phyloP scores from a whole-genome alignment of 2,113 vertebrate genomes.

The Thunnus maccoyii region DNA sequence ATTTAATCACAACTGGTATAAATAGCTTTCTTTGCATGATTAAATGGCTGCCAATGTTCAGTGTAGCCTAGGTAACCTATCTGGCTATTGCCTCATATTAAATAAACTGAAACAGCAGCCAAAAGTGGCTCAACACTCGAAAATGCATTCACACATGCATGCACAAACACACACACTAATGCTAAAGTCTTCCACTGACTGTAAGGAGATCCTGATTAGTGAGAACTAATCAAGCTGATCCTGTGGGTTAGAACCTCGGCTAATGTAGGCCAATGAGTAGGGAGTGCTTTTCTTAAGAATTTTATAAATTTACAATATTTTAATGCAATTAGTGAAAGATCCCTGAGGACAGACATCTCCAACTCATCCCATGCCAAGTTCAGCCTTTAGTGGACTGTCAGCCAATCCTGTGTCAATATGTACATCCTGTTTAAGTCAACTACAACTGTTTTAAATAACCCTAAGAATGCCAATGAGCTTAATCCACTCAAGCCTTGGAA shows the following conservation, averaged over 20 bases:
- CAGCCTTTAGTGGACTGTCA: slow-evolving; percentile 31
- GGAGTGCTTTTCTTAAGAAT: slow-evolving; percentile 42
- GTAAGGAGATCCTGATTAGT: slow-evolving; percentile 42
- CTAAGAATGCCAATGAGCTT: slow-evolving; percentile 52
- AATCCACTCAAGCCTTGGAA: slow-evolving; percentile 50
- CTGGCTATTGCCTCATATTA: slow-evolving; percentile 60
- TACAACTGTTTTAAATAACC: slow-evolving; percentile 69
- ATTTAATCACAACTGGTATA: slow-evolving; percentile 70
- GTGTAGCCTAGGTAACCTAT: slow-evolving; percentile 47
- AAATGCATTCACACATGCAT: slow-evolving; percentile 29
- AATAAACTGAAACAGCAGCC: slow-evolving; percentile 67
- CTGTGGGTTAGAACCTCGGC: slow-evolving; percentile 22
- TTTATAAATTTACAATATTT: slow-evolving; percentile 20
- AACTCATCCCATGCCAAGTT: slow-evolving; percentile 51
- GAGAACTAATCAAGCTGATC: slow-evolving; percentile 50
- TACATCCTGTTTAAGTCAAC: slow-evolving; percentile 62
- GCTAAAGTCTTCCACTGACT: slow-evolving; percentile 40
- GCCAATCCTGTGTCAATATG: slow-evolving; percentile 57
- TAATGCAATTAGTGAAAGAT: slow-evolving; percentile 6
- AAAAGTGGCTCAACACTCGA: slow-evolving; percentile 63
- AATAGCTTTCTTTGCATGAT: slow-evolving; percentile 60
- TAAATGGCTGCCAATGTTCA: slow-evolving; percentile 81
- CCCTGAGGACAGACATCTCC: slow-evolving; percentile 41
- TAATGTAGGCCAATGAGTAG: slow-evolving; percentile 22
- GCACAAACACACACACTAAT: slow-evolving; percentile 15